These are phyloP conservation scores for Brachyalestes nurse DNA, from an alignment of 2,797 vertebrate genomes.

Conservation along the genomic window DNA sequence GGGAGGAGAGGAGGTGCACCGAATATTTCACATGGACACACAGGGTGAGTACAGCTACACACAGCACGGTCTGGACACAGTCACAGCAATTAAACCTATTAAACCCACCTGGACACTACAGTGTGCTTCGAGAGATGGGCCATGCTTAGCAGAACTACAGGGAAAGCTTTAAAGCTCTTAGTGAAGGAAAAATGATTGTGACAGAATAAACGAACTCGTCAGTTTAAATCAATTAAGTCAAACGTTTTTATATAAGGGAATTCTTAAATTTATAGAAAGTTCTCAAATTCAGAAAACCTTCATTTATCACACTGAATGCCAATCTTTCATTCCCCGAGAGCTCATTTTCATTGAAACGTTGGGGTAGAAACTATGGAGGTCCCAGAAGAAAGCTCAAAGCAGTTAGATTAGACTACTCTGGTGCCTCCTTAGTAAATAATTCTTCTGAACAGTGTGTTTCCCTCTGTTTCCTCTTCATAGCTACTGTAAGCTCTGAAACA, in stretches of 20 bases:
- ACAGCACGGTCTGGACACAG: conserved; percentile 67
- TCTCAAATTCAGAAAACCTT: not conserved
- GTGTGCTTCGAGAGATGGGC: conserved; percentile 5
- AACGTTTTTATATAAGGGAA: not conserved
- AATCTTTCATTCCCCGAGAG: not conserved
- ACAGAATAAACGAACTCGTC: not conserved
- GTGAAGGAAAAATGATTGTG: not conserved
- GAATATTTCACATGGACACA: conserved; percentile 54
- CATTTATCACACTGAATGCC: not conserved
- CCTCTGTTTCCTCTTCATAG: not conserved
- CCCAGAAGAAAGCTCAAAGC: not conserved
- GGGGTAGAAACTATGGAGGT: not conserved
- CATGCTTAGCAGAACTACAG: conserved; percentile 20
- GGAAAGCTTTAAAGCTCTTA: conserved; percentile 3
- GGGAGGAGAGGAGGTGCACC: no score
- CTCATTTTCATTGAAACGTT: not conserved
- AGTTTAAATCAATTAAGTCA: not conserved
- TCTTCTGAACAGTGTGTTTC: not conserved
- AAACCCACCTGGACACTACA: conserved; percentile 25
- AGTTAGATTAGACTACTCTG: not conserved
- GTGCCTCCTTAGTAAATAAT: not conserved
- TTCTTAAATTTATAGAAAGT: not conserved
- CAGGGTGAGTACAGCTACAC: conserved; percentile 64
- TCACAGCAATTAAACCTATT: conserved; percentile 24
- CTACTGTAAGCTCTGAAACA: conserved; percentile 4